Evolutionary conservation across 2,888 invertebrate species (phyloP).

Genomic region (Fabriciana adippe): DNA sequence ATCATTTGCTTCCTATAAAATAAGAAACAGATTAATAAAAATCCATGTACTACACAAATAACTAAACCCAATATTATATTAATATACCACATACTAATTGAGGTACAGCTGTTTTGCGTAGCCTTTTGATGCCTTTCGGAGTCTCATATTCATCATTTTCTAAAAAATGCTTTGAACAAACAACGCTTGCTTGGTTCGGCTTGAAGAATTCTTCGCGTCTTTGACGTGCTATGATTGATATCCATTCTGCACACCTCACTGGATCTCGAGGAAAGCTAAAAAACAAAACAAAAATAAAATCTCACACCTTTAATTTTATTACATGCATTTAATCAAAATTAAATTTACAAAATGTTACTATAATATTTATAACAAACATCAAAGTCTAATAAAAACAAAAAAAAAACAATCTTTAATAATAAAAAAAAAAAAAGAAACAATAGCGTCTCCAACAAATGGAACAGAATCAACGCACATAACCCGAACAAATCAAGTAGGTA

Average conservation of each 20-base stretch:
- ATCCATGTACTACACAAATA: too few species aligned
- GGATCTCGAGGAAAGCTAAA: conserved; percentile 18
- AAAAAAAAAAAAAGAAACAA: background rate
- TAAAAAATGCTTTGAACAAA: conserved; percentile 13
- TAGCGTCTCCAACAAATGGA: background rate
- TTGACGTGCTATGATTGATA: conserved; percentile 6
- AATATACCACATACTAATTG: background rate
- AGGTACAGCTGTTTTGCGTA: conserved; percentile 8
- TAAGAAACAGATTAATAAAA: too few species aligned
- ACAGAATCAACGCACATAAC: too few species aligned
- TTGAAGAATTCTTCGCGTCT: conserved; percentile 12
- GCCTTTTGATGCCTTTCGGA: conserved; percentile 7
- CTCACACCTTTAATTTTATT: background rate
- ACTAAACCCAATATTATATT: too few species aligned
- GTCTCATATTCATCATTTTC: conserved; percentile 9
- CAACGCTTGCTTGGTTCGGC: background rate
- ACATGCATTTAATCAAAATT: too few species aligned
- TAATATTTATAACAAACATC: too few species aligned
- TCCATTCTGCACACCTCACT: conserved; percentile 3
- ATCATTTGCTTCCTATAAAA: too few species aligned
- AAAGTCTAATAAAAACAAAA: too few species aligned
- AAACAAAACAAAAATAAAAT: background rate
- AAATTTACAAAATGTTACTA: too few species aligned
- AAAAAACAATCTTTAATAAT: too few species aligned
- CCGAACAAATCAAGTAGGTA: too few species aligned